Base-by-base conservation (phyloP, 2,797 vertebrate species). In the Malacoctenus gilli region DNA sequence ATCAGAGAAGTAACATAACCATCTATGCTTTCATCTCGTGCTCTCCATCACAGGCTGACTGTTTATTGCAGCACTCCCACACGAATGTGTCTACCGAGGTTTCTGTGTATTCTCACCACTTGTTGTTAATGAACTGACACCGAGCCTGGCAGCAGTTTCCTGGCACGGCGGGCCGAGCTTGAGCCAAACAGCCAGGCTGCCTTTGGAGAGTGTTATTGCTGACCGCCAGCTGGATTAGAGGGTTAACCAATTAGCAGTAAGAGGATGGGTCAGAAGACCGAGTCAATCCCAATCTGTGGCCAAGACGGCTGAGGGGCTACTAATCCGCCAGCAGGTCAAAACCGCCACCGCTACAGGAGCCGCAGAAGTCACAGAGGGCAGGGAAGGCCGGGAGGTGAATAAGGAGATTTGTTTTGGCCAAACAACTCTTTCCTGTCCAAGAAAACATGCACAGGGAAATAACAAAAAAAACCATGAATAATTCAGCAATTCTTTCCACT, bases 181-280 rank as follows among this genome's bases (percentile, higher is more conserved):
- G 44, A 12, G 73, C 77, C 70, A 72, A 81, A 63, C 30, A 42
- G 67, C 43, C 58, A 40, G 52, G 59, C 50, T 59, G 67, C 72
- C 63, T 82, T 78, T 49, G 34, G 61, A 65, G 74, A 70, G 78
- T 34, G 64, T 74, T 65, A 57, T 3, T 35, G 64, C 71, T 82
- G 79, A 70, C 82, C 59, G 39, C 52, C 50, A 73, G 70, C 67
- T 72, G 86, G 83, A 88, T 87, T 88, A 84, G 18, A 62, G 64
- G 68, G 75, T 87, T 82, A 87, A 85, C 67, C 83, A 87, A 88
- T 89, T 89, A 87, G 68, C 74, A 61, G 58, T 82, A 75, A 80
- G 67, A 80, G 75, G 79, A 82, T 59, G 77, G 81, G 74, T 80
- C 77, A 63, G 67, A 59, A 42, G 60, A 68, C 38, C 1, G 57